These are phyloP conservation scores for Herminia tarsipennalis DNA, from an alignment of 2,888 invertebrate genomes.

Conservation along the genomic window DNA sequence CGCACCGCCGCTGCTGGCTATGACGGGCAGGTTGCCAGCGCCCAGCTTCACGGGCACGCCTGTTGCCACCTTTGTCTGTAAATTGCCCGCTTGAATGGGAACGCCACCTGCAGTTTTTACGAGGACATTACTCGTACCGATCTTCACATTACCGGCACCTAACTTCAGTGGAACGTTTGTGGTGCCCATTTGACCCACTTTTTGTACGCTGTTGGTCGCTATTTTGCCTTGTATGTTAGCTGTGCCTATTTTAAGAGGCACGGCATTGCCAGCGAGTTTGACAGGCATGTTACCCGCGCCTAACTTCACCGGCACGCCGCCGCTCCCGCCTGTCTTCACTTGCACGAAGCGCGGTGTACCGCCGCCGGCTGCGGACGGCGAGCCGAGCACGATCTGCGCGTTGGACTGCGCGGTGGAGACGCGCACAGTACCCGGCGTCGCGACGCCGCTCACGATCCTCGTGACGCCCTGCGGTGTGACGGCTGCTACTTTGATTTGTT, in stretches of 20 bases:
- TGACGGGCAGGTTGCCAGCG: conserved; percentile 69
- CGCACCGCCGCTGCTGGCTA: conserved; percentile 68
- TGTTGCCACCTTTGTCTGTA: conserved; percentile 65
- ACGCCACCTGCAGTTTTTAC: conserved; percentile 76
- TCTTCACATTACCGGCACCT: conserved; percentile 78
- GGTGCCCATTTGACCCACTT: conserved; percentile 57
- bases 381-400: conserved; percentile 71
- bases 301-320: conserved; percentile 70
- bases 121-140: conserved; percentile 77
- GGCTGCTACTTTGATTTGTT: conserved; percentile 76
- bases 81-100: conserved; percentile 67
- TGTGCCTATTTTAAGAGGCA: conserved; percentile 76
- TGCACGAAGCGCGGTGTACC: conserved; percentile 76
- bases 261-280: conserved; percentile 68
- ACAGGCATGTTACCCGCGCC: conserved; percentile 71
- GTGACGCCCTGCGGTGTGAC: conserved; percentile 77
- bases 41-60: conserved; percentile 78
- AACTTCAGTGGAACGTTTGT: conserved; percentile 72
- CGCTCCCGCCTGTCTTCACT: conserved; percentile 71
- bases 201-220: conserved; percentile 66
- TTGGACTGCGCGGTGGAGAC: conserved; percentile 73
- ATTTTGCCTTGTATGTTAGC: conserved; percentile 76
- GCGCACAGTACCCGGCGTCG: conserved; percentile 67
- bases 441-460: conserved; percentile 74
- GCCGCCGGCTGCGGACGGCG: conserved; percentile 55